These are phyloP conservation scores for Amphiprion clarkii DNA, from an alignment of 2,797 vertebrate species.

Conservation along the genomic window DNA sequence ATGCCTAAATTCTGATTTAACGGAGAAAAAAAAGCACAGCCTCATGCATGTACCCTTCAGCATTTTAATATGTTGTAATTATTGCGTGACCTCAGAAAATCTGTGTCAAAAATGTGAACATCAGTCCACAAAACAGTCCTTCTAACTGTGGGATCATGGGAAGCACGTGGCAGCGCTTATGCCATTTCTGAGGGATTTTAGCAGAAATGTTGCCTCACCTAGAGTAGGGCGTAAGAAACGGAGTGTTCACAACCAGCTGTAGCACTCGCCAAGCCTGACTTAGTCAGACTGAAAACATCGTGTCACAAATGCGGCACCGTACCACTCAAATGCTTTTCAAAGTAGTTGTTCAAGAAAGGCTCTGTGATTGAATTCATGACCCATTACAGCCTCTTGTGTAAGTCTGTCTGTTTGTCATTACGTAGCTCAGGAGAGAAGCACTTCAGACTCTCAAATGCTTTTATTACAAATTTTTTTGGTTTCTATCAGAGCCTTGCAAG, in stretches of 20 bases:
- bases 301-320: constrained; percentile 28
- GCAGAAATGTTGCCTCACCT: neutral
- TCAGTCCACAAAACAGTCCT: neutral
- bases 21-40: neutral
- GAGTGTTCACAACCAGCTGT: constrained; percentile 11
- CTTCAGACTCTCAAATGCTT: neutral
- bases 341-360: constrained; percentile 15
- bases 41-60: constrained; percentile 15
- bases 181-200: constrained; percentile 3
- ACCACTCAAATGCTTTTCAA: constrained; percentile 49
- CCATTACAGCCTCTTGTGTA: neutral
- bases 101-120: neutral
- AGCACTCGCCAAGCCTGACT: constrained; percentile 4
- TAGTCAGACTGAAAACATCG: constrained; percentile 20
- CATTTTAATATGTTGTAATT: neutral
- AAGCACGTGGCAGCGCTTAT: constrained; percentile 2
- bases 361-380: constrained; percentile 32
- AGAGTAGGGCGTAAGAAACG: constrained; percentile 8
- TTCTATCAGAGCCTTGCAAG: constrained; percentile 25
- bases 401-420: constrained; percentile 13
- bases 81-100: constrained; percentile 5
- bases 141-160: neutral
- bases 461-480: neutral
- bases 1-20: neutral
- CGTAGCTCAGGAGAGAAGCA: constrained; percentile 16